These are phyloP conservation scores for Agonopterix heracliana DNA, from an alignment of 2,888 invertebrate species.

Conservation along the genomic window DNA sequence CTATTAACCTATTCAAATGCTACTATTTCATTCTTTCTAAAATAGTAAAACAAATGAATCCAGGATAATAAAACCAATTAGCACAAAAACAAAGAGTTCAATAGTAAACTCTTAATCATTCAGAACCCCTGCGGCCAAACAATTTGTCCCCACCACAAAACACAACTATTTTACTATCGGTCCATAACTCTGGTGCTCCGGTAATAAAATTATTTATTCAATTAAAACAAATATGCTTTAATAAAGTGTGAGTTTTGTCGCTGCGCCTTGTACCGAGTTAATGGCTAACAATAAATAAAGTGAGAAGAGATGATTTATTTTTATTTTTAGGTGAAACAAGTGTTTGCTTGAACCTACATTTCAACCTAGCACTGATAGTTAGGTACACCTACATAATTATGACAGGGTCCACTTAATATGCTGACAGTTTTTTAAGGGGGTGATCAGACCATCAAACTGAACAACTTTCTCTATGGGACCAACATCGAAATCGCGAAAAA, in stretches of 20 bases:
- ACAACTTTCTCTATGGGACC: no score
- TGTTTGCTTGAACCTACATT: not conserved
- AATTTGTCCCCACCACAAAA: constrained; percentile 33
- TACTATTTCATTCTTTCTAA: no score
- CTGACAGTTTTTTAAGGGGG: no score
- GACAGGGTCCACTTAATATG: no score
- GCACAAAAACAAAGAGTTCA: no score
- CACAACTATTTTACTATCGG: not conserved
- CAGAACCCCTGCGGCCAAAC: constrained; percentile 35
- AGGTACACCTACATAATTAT: no score
- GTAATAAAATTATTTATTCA: constrained; percentile 60
- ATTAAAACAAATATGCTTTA: constrained; percentile 63
- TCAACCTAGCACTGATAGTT: no score
- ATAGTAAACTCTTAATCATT: not conserved
- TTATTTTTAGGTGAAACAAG: not conserved
- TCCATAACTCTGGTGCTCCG: constrained; percentile 10
- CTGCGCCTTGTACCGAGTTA: constrained; percentile 47
- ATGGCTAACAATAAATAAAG: constrained; percentile 50
- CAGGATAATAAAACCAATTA: no score
- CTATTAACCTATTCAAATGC: no score
- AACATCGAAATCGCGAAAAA: no score
- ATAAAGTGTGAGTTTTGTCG: constrained; percentile 68
- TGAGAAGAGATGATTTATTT: not conserved
- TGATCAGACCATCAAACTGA: no score
- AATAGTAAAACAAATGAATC: no score